These are phyloP conservation scores for Nomada flava DNA, from an alignment of 2,888 invertebrate species.

Conservation along the genomic window DNA sequence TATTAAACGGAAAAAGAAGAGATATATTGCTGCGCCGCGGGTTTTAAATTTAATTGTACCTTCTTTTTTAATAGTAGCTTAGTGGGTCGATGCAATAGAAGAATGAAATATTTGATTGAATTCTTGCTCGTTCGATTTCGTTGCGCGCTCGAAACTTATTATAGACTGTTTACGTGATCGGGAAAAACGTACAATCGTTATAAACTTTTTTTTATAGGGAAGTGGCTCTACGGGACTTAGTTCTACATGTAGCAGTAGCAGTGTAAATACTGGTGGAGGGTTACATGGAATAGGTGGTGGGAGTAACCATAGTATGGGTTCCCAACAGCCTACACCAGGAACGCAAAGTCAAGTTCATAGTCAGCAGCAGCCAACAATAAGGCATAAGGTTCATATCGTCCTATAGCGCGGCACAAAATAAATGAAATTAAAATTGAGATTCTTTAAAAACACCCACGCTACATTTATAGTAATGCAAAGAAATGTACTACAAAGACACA, in stretches of 20 bases:
- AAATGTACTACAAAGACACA: background rate
- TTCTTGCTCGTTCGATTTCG: background rate
- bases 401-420: background rate
- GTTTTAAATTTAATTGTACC: no score
- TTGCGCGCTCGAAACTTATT: no score
- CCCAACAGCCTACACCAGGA: conserved; percentile 79
- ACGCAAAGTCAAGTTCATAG: conserved; percentile 79
- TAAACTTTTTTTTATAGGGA: conserved; percentile 52
- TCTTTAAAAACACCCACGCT: background rate
- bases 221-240: conserved; percentile 73
- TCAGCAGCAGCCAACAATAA: conserved; percentile 79
- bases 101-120: background rate
- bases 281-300: conserved; percentile 75
- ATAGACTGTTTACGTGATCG: background rate
- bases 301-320: conserved; percentile 78
- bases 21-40: no score
- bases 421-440: conserved; percentile 13
- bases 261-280: conserved; percentile 73
- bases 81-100: background rate
- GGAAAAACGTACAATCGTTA: conserved; percentile 26
- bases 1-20: background rate
- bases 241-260: conserved; percentile 79
- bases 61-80: no score
- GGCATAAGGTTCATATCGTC: conserved; percentile 77
- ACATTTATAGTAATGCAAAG: background rate